Percentiles rank a stretch among this genome's conserved stretches.
Evolutionary conservation across 2,888 invertebrate species (phyloP).

Genomic region (Synanthedon formicaeformis): DNA sequence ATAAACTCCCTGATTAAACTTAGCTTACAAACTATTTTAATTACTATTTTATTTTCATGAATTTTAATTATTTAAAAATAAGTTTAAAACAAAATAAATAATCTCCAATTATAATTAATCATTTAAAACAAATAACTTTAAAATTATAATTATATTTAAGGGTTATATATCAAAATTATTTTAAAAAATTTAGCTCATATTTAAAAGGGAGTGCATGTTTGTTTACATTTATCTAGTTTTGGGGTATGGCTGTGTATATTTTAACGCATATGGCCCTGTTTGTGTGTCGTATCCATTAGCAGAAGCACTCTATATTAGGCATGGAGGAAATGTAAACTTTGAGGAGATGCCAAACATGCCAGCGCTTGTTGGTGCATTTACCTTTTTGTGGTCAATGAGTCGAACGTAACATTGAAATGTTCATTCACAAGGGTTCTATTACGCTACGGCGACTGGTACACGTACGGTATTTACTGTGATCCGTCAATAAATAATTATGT

Average conservation of each 20-base stretch:
- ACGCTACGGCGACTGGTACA: no score
- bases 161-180: no score
- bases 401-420: slow-evolving; percentile 15
- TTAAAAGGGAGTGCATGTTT: neutral
- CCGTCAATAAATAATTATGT: no score
- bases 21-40: no score
- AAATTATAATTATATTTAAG: no score
- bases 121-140: no score
- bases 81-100: no score
- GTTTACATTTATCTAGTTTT: neutral
- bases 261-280: slow-evolving; percentile 15
- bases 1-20: no score
- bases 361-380: slow-evolving; percentile 20
- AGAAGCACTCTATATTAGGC: slow-evolving; percentile 22
- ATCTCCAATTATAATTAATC: no score
- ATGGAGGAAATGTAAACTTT: slow-evolving; percentile 19
- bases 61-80: no score
- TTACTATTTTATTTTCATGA: no score
- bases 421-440: slow-evolving; percentile 12
- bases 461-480: no score
- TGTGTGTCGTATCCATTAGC: slow-evolving; percentile 32
- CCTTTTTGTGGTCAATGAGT: slow-evolving; percentile 9
- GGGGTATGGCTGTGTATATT: neutral
- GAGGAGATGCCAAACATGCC: slow-evolving; percentile 22
- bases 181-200: neutral